phyloP scores from a whole-genome alignment of 2,888 invertebrate species.

The Mythimna pallens region DNA sequence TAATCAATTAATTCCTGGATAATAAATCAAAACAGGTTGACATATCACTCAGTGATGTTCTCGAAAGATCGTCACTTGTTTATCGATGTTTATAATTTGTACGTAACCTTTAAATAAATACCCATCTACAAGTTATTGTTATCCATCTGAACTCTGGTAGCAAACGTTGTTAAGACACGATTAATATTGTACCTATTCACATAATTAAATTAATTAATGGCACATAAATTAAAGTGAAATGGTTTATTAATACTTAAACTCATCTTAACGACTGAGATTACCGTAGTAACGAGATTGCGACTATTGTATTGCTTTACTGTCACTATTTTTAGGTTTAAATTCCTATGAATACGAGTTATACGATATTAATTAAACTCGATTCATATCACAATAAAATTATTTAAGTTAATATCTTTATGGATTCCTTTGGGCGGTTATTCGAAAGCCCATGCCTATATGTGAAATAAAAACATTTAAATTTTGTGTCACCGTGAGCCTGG shows the following conservation, averaged over 20 bases:
- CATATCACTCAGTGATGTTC: slow-evolving; percentile 18
- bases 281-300: slow-evolving; percentile 5
- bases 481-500: too few relatives aligned
- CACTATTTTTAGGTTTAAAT: not conserved
- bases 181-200: slow-evolving; percentile 10
- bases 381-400: not conserved
- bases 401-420: not conserved
- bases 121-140: slow-evolving; percentile 3
- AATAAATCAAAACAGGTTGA: slow-evolving; percentile 22
- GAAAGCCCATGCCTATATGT: too few relatives aligned
- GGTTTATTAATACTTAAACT: slow-evolving; percentile 24
- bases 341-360: not conserved
- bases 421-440: too few relatives aligned
- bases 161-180: slow-evolving; percentile 11
- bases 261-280: slow-evolving; percentile 17
- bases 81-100: slow-evolving; percentile 25
- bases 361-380: not conserved
- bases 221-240: slow-evolving; percentile 23
- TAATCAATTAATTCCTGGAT: slow-evolving; percentile 36
- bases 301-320: not conserved
- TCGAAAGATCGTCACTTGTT: slow-evolving; percentile 30
- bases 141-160: slow-evolving; percentile 1
- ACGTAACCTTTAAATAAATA: slow-evolving; percentile 27
- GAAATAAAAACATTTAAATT: too few relatives aligned
- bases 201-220: slow-evolving; percentile 29